Evolutionary conservation across 1,140 invertebrate species (phyloP), one percentile per base, ranked within the genome.

Genomic region (Zelostemma sp.): DNA sequence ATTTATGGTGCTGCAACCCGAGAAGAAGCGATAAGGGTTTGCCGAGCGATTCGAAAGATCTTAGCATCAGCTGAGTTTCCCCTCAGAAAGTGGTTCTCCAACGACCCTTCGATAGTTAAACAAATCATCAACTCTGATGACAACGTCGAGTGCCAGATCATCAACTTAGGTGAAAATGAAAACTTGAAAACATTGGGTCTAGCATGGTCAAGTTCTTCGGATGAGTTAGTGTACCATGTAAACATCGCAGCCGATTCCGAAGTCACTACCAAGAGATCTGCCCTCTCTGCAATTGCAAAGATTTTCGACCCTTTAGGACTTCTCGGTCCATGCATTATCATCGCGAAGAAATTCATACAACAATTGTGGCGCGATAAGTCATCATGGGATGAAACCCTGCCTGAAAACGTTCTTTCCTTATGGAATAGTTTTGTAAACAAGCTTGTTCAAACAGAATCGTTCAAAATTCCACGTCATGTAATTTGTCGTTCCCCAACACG

Each of bases 61-160:
- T 17, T 81, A 1, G 25, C 64, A 6, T 48, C 33, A 6, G 82
- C 66, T 6, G 72, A 76, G 6, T 76, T 85, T 35, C 53, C 75
- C 18, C 48, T 86, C 17, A 17, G 82, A 40, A 81, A 85, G 72
- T 86, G 79, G 79, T 14, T 55, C 9, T 79, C 80, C n/a, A 85
- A 85, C 46, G 54, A 66, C 2, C 45, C 62, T 1, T 3, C 17
- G n/a, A 50, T 62, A 6, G 8, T 43, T 3, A 28, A 46, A 1
- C 15, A 14, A 28, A 17, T 45, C 12, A 0, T 45, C 16, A 1
- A 0, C 21, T 0, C 1, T 6, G 11, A 35, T 1, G 15, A 48
- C 31, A 1, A 45, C 5, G 6, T 45, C 6, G 9, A 15, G 8
- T 19, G 31, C 16, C 40, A 51, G 4, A 35, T 33, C 16, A 8